Evolutionary conservation across 1,140 invertebrate genomes (phyloP).

Genomic region (Episyrphus balteatus): DNA sequence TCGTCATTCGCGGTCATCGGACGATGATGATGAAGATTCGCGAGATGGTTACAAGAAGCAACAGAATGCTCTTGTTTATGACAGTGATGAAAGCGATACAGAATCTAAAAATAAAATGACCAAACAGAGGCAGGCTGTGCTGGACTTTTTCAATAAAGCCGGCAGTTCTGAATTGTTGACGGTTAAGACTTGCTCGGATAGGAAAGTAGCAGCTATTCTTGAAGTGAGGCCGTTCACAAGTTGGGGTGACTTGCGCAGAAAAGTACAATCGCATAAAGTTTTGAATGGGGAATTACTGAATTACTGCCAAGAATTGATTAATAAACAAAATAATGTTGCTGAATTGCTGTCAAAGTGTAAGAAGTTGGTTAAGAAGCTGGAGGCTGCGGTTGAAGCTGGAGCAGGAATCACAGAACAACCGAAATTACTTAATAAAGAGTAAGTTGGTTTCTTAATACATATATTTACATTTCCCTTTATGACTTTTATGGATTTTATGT

Average conservation of each 20-base stretch:
- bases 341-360: constrained; percentile 66
- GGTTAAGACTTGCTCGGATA: constrained; percentile 58
- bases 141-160: constrained; percentile 63
- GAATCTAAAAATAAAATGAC: constrained; percentile 57
- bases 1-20: constrained; percentile 21
- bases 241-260: constrained; percentile 62
- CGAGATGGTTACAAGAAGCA: constrained; percentile 24
- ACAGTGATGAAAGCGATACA: constrained; percentile 59
- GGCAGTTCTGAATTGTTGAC: constrained; percentile 51
- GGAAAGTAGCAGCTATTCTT: constrained; percentile 58
- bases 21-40: constrained; percentile 19
- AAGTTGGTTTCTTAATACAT: constrained; percentile 5
- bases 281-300: constrained; percentile 61
- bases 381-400: constrained; percentile 58
- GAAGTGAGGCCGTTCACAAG: constrained; percentile 54
- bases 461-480: neutral
- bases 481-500: too few species aligned
- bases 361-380: constrained; percentile 54
- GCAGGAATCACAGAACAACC: constrained; percentile 58
- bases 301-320: constrained; percentile 55
- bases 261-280: constrained; percentile 55
- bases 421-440: constrained; percentile 43
- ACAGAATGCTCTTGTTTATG: constrained; percentile 30
- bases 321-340: constrained; percentile 56
- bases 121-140: constrained; percentile 57